Conservation (phyloP, 2,888 invertebrate species). For the Phrixothrix hirtus region DNA sequence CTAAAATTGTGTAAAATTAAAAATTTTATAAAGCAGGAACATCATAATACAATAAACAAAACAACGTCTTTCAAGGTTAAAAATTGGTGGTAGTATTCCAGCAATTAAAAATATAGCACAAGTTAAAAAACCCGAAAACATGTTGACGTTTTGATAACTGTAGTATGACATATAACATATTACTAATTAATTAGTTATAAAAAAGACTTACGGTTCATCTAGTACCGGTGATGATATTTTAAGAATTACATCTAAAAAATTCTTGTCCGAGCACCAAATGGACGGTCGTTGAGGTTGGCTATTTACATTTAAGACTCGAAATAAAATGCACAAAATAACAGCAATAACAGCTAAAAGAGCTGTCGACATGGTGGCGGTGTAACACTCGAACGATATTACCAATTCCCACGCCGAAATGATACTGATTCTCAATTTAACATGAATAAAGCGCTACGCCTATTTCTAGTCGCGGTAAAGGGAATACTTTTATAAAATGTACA, state of each 20-base stretch:
- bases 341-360: constrained; percentile 79
- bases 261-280: constrained; percentile 75
- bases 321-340: constrained; percentile 79
- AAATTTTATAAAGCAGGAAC: no score
- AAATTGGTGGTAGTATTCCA: no score
- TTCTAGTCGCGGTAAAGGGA: neutral
- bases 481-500: constrained; percentile 6
- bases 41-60: no score
- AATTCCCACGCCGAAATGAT: constrained; percentile 33
- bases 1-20: no score
- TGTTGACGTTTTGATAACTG: no score
- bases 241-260: constrained; percentile 75
- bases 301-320: constrained; percentile 82
- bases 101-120: no score
- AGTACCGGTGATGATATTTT: constrained; percentile 80
- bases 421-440: constrained; percentile 2
- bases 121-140: no score
- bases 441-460: neutral
- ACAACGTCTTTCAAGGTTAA: no score
- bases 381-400: constrained; percentile 37
- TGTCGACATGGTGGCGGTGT: constrained; percentile 69
- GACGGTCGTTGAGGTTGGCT: constrained; percentile 79
- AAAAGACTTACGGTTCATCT: constrained; percentile 77
- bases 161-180: no score
- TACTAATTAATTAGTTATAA: neutral